phyloP scores from a whole-genome alignment of 2,888 invertebrate genomes.

The Clepsis dumicolana region DNA sequence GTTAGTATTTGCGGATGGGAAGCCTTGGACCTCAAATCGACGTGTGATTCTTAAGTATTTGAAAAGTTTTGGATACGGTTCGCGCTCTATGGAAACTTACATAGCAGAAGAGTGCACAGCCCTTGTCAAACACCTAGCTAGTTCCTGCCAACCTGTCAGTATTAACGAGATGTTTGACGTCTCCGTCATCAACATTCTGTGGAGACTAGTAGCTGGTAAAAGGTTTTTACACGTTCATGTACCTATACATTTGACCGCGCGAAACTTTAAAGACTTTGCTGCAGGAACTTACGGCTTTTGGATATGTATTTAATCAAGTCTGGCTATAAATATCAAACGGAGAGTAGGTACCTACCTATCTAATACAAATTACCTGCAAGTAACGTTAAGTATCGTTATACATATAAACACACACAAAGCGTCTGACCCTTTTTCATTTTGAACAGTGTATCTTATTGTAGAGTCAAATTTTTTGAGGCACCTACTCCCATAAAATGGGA shows the following conservation, averaged over 20 bases:
- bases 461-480: no score
- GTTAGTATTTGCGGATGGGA: conserved; percentile 89
- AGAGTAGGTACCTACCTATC: no score
- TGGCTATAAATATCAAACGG: no score
- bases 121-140: conserved; percentile 79
- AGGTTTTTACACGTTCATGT: conserved; percentile 63
- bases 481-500: no score
- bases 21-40: conserved; percentile 88
- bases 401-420: no score
- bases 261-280: background rate
- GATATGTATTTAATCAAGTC: no score
- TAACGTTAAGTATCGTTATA: no score
- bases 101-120: conserved; percentile 87
- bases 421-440: no score
- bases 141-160: conserved; percentile 68
- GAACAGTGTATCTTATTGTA: no score
- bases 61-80: conserved; percentile 88
- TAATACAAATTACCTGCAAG: no score
- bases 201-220: conserved; percentile 90
- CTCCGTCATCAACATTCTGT: conserved; percentile 89
- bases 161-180: conserved; percentile 88
- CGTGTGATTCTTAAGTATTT: conserved; percentile 88
- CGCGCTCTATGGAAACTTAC: conserved; percentile 86
- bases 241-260: background rate
- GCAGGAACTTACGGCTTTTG: no score